These are phyloP conservation scores for Ostrea denselamellosa DNA, from an alignment of 1,140 invertebrate genomes.

Conservation along the genomic window DNA sequence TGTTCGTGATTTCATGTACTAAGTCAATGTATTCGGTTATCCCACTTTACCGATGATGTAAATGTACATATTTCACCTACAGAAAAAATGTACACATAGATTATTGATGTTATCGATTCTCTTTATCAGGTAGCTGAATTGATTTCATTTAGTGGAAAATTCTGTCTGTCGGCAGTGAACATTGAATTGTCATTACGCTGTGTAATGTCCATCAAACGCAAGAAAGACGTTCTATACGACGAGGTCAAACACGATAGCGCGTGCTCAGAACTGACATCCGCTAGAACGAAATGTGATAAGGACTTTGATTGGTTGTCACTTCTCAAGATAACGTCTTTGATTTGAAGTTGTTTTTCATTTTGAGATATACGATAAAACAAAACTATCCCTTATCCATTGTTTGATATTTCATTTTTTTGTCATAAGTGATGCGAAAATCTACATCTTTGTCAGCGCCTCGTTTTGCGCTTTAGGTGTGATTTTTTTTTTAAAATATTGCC, in stretches of 20 bases:
- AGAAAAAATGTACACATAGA: not conserved
- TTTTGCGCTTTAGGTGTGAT: not conserved
- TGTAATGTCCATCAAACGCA: conserved; percentile 36
- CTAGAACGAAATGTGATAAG: conserved; percentile 26
- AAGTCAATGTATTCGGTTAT: too few species aligned
- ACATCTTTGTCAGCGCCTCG: not conserved
- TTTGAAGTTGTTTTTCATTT: conserved; percentile 27
- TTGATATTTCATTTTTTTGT: conserved; percentile 6
- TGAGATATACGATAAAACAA: conserved; percentile 24
- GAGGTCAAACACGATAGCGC: conserved; percentile 39
- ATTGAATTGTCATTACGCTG: conserved; percentile 33
- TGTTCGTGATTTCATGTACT: too few species aligned
- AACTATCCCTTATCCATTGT: not conserved
- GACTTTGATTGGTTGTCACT: conserved; percentile 42
- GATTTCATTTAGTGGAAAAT: conserved; percentile 43
- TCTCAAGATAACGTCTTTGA: conserved; percentile 25
- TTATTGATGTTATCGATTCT: conserved; percentile 1
- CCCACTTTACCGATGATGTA: too few species aligned
- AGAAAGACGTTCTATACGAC: not conserved
- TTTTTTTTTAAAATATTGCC: not conserved
- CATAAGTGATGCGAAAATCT: not conserved
- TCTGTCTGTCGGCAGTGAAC: conserved; percentile 30
- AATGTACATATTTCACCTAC: not conserved
- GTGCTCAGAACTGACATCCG: conserved; percentile 35
- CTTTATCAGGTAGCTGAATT: conserved; percentile 33